Base-by-base conservation (phyloP, 2,888 invertebrate genomes). In the Archips crataeganus region DNA sequence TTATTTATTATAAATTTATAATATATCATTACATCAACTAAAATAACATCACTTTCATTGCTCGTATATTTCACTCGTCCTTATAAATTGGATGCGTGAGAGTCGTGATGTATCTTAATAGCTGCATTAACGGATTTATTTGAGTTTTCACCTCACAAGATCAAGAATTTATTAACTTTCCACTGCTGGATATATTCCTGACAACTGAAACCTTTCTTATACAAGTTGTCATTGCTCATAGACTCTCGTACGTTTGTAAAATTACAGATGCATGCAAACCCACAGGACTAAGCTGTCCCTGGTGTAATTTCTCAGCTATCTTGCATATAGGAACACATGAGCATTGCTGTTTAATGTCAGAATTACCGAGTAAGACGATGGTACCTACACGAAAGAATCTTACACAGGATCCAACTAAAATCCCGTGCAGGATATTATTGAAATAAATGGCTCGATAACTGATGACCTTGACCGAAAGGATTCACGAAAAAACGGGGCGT, bases 391-490 rank as follows among this genome's bases (percentile, higher is more conserved):
- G 23, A 23, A 23, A 23, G 23, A 23, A 23, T 23, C 23, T 23
- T 1, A 23, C 23, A 23, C 23, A 39, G 39, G 6, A 39, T 6
- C 36, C 36, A 36, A 3, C 6, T 5, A 36, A 36, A 36, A 36
- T 36, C 36, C 36, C 36, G 4, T 39, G 39, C 39, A 39, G 39
- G 39, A 39, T 39, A 39, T 39, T 39, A 39, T 65, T 23, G 13
- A 71, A 34, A 39, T 49, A 68, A 51, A 54, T 42, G 11, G 5
- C 32, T 42, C 23, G 54, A 68, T 59, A 57, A 49, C n/a, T 45
- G n/a, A 39, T 73, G 45, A 54, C 72, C 68, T 73, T 68, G 63
- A 59, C 54, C 45, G 15, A 54, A 71, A 62, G 47, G 65, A 34
- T 64, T 64, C 49, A 2, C 32, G 3, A n/a, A 59, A 68, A 64